A percentile compares a stretch with the other conserved stretches of the same genome.
Evolutionary conservation across 2,797 vertebrate genomes (phyloP).

Genomic region (Gallinago solitaria): DNA sequence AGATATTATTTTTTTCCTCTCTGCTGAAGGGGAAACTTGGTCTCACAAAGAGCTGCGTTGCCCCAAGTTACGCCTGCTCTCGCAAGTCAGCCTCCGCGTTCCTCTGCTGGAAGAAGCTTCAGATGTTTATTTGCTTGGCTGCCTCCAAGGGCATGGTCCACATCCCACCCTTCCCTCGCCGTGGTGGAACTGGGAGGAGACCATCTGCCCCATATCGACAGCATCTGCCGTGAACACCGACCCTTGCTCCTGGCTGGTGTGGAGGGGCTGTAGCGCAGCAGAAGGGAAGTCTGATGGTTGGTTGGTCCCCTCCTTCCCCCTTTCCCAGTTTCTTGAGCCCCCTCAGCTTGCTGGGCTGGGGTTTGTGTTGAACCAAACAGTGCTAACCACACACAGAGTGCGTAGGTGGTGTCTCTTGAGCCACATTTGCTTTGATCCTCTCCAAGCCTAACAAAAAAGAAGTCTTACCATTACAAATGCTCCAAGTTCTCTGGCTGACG

Average conservation of each 20-base stretch:
- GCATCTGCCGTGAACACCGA: not conserved
- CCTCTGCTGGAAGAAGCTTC: not conserved
- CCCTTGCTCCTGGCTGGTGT: not conserved
- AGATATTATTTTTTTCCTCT: not conserved
- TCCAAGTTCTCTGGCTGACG: not conserved
- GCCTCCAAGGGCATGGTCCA: not conserved
- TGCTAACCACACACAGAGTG: not conserved
- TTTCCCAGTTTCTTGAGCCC: not conserved
- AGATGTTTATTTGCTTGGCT: not conserved
- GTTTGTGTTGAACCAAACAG: not conserved
- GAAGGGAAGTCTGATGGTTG: not conserved
- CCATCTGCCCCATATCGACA: not conserved
- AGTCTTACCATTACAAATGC: not conserved
- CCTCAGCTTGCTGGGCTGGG: not conserved
- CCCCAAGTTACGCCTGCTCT: not conserved
- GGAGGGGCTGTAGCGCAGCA: not conserved
- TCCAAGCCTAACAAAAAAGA: not conserved
- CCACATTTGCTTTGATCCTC: not conserved
- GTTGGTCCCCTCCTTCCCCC: not conserved
- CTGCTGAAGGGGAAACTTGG: not conserved
- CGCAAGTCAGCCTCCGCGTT: not conserved
- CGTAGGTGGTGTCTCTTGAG: not conserved
- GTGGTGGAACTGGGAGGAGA: rapidly evolving
- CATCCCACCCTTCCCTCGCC: not conserved
- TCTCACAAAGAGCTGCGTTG: not conserved